A percentile compares a stretch with the other conserved stretches of the same genome.
These are phyloP conservation scores for Potamilus streckersoni DNA, from an alignment of 1,140 invertebrate species.

Conservation along the genomic window DNA sequence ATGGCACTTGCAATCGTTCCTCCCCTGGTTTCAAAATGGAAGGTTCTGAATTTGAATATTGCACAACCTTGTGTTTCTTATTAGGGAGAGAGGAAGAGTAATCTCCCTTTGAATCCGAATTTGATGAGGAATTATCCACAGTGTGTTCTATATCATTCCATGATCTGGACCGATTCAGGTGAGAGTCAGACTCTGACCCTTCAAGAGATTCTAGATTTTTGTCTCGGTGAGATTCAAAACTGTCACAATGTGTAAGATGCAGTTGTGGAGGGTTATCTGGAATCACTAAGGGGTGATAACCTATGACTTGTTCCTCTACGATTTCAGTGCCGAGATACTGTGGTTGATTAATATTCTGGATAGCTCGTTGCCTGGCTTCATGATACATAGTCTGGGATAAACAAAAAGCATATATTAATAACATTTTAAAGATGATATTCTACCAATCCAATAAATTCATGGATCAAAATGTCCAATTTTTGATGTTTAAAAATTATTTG, in stretches of 20 bases:
- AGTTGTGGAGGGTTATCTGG: slow-evolving; percentile 13
- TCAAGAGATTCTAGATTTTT: slow-evolving; percentile 5
- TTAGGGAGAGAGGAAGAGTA: slow-evolving; percentile 13
- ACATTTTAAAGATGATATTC: too few species aligned
- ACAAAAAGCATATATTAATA: not conserved
- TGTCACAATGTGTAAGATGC: slow-evolving; percentile 19
- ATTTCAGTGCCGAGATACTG: slow-evolving; percentile 27
- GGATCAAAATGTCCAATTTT: too few species aligned
- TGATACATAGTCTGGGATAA: slow-evolving; percentile 28
- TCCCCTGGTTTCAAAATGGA: slow-evolving; percentile 34
- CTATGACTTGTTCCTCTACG: slow-evolving; percentile 41
- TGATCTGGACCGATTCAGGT: slow-evolving; percentile 27
- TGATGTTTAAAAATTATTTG: not conserved
- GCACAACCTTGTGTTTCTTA: slow-evolving; percentile 25
- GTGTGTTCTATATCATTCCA: slow-evolving; percentile 25
- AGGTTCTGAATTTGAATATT: slow-evolving; percentile 45
- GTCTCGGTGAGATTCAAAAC: slow-evolving; percentile 21
- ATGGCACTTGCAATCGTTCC: slow-evolving; percentile 28
- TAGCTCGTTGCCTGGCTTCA: slow-evolving; percentile 15
- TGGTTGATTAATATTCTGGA: slow-evolving; percentile 3
- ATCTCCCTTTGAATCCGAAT: not conserved
- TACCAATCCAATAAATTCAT: too few species aligned
- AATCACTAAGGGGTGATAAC: slow-evolving; percentile 26
- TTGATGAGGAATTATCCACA: too few species aligned
- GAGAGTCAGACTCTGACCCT: slow-evolving; percentile 2